Conservation (phyloP, 2,888 invertebrate species). For the Timandra comae region DNA sequence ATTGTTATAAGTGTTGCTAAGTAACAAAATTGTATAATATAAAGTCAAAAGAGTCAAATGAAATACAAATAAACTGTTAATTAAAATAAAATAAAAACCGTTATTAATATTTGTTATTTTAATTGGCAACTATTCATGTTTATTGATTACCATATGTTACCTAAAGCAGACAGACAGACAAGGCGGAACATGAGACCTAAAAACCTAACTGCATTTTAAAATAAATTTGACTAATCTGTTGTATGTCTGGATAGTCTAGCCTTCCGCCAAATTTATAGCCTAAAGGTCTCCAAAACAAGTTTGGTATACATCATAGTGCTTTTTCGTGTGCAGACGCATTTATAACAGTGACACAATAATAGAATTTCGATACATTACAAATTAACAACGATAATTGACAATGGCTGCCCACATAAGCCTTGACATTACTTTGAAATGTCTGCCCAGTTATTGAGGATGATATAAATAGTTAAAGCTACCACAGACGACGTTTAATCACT, state of each 20-base stretch:
- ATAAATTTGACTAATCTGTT: constrained; percentile 5
- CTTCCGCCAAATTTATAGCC: not conserved
- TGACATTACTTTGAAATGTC: constrained; percentile 65
- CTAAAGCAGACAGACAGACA: too few relatives aligned
- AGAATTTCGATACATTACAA: constrained; percentile 38
- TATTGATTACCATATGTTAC: too few relatives aligned
- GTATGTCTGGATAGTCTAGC: constrained; percentile 11
- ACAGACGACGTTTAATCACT: constrained; percentile 40
- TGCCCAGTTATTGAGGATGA: constrained; percentile 63
- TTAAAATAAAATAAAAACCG: too few relatives aligned
- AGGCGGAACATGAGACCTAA: not conserved
- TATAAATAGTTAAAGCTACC: constrained; percentile 44
- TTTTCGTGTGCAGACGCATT: constrained; percentile 22
- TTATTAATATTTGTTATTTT: too few relatives aligned
- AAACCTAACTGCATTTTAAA: too few relatives aligned
- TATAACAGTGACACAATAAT: constrained; percentile 39
- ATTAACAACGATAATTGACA: constrained; percentile 59
- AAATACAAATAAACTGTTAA: too few relatives aligned
- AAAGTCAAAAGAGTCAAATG: too few relatives aligned
- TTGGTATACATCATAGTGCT: constrained; percentile 9
- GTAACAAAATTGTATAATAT: too few relatives aligned
- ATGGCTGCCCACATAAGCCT: constrained; percentile 65
- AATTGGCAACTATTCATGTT: too few relatives aligned
- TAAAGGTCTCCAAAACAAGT: constrained; percentile 15
- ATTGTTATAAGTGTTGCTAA: too few relatives aligned